Conservation (phyloP, 2,888 invertebrate genomes). For the Amaurobius ferox region DNA sequence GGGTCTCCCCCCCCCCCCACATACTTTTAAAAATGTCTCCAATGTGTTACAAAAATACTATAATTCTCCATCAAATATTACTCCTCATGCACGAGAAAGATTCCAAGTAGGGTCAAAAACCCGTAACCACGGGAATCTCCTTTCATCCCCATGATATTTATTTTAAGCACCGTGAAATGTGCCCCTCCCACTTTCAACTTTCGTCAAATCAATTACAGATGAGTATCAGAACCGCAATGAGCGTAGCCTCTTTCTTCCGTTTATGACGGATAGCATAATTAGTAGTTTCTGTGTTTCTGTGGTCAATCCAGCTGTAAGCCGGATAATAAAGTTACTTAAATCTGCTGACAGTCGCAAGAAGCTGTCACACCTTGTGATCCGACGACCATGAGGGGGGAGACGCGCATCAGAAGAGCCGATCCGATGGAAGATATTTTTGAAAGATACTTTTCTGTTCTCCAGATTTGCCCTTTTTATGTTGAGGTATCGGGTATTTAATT, state of each 20-base stretch:
- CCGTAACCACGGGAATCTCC: constrained; percentile 3
- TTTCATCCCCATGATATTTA: neutral
- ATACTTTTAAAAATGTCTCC: too few species aligned
- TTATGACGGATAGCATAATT: constrained; percentile 36
- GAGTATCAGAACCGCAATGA: constrained; percentile 31
- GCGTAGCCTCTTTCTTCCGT: neutral
- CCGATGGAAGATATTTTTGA: too few species aligned
- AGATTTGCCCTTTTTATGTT: too few species aligned
- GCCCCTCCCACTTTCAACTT: neutral
- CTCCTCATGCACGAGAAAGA: too few species aligned
- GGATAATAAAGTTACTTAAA: constrained; percentile 39
- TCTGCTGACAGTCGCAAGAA: neutral
- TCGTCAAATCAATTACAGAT: constrained; percentile 37
- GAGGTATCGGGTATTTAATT: too few species aligned
- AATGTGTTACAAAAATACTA: too few species aligned
- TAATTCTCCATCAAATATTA: too few species aligned
- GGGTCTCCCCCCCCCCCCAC: too few species aligned
- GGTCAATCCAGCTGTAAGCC: constrained; percentile 56
- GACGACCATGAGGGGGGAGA: neutral
- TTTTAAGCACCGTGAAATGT: constrained; percentile 10
- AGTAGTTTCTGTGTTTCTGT: constrained; percentile 24
- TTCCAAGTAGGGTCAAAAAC: neutral
- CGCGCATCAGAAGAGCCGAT: neutral
- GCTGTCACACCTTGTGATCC: neutral
- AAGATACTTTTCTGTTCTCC: too few species aligned